Evolutionary conservation across 2,797 vertebrate genomes (phyloP).

Genomic region (Meriones psammophilus): DNA sequence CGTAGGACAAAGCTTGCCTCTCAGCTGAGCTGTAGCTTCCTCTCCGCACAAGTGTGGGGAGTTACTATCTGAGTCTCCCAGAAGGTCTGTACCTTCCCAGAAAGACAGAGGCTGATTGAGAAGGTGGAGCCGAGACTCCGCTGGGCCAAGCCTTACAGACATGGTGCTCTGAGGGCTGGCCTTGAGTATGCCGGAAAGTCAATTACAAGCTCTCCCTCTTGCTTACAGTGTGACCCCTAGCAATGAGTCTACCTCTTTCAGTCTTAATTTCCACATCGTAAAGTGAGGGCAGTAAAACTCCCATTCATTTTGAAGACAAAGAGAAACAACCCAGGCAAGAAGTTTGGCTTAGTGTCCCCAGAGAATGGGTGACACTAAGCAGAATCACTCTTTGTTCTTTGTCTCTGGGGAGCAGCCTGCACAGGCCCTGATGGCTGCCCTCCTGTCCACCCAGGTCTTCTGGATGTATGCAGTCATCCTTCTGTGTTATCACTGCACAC

Average conservation of each 20-base stretch:
- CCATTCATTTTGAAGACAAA: constrained; percentile 1
- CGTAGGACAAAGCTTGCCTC: rapidly evolving
- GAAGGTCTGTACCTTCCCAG: neutral
- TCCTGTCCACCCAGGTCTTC: constrained; percentile 2
- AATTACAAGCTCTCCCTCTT: neutral
- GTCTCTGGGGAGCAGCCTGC: constrained; percentile 40
- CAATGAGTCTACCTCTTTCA: neutral
- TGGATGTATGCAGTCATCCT: constrained; percentile 78
- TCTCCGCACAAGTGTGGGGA: rapidly evolving
- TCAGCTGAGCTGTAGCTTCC: rapidly evolving
- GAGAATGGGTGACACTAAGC: rapidly evolving
- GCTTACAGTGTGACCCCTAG: neutral
- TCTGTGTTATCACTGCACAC: constrained; percentile 81
- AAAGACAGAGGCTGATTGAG: neutral
- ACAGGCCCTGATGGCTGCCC: neutral
- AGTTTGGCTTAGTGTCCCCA: neutral
- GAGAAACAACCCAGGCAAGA: neutral
- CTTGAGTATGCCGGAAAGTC: neutral
- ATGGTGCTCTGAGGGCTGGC: neutral
- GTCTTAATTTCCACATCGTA: neutral
- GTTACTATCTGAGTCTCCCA: neutral
- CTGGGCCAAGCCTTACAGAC: neutral
- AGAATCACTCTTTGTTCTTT: neutral
- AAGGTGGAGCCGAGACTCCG: neutral
- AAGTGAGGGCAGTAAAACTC: neutral